phyloP scores from a whole-genome alignment of 2,113 vertebrate genomes.

The Nestor notabilis region DNA sequence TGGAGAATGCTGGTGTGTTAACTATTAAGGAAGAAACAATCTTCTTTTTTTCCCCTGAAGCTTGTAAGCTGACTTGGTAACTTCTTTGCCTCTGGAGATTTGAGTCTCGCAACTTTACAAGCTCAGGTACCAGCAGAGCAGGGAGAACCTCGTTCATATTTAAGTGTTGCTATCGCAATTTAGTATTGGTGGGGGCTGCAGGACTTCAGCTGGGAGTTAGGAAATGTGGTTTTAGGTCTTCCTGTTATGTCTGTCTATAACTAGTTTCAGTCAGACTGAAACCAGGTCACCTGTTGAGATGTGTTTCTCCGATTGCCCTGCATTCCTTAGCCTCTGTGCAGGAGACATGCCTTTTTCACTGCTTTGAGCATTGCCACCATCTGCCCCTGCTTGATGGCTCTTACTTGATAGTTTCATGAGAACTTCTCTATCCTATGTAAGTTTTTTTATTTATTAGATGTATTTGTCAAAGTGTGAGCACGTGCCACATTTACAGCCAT shows the following conservation, averaged over 20 bases:
- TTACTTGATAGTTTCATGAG: background rate
- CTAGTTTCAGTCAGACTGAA: background rate
- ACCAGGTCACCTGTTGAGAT: background rate
- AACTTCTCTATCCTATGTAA: background rate
- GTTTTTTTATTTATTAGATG: background rate
- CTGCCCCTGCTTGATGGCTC: background rate
- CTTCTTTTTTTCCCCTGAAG: background rate
- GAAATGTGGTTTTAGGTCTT: background rate
- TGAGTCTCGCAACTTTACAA: background rate
- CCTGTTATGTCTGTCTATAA: background rate
- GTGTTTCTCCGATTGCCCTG: background rate
- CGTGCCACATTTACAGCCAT: background rate
- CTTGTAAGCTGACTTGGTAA: background rate
- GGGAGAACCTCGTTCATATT: background rate
- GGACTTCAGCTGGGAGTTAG: background rate
- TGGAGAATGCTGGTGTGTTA: background rate
- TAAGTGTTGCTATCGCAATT: background rate
- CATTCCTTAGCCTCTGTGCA: background rate
- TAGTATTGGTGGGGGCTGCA: background rate
- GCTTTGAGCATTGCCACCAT: background rate
- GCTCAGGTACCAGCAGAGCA: background rate
- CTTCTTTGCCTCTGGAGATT: background rate
- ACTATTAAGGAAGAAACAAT: background rate
- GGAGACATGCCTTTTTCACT: accelerated
- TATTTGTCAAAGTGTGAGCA: background rate